phyloP scores from a whole-genome alignment of 2,888 invertebrate genomes.

The Laothoe populi region DNA sequence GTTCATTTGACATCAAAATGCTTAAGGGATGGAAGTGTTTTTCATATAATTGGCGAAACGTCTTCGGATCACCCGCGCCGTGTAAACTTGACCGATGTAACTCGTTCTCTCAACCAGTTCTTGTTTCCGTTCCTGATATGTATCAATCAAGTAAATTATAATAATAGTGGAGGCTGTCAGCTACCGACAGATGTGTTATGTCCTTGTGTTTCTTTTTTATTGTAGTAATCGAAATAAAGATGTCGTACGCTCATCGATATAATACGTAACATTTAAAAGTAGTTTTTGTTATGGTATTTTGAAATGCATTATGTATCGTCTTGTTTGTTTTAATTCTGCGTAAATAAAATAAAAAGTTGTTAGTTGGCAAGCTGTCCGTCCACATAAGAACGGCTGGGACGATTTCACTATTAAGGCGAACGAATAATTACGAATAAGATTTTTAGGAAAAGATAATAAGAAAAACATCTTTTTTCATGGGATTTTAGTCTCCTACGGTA shows the following conservation, averaged over 20 bases:
- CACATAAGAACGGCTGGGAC: too few relatives aligned
- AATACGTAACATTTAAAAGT: background rate
- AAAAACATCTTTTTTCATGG: too few relatives aligned
- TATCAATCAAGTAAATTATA: conserved; percentile 31
- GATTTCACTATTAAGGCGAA: too few relatives aligned
- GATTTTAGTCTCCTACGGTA: too few relatives aligned
- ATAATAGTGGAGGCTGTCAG: conserved; percentile 22
- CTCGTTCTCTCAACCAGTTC: conserved; percentile 46
- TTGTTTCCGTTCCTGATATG: conserved; percentile 52
- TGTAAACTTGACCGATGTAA: conserved; percentile 55
- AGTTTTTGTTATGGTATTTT: background rate
- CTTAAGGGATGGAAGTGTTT: background rate
- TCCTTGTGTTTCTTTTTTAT: background rate
- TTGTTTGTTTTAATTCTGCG: background rate
- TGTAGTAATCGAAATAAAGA: conserved; percentile 9
- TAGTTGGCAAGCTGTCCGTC: too few relatives aligned
- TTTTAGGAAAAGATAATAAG: too few relatives aligned
- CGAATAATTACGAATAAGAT: too few relatives aligned
- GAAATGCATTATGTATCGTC: conserved; percentile 1
- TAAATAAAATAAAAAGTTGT: too few relatives aligned
- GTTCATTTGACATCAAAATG: conserved; percentile 1
- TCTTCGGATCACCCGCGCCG: conserved; percentile 8
- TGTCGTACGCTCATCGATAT: background rate
- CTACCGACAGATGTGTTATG: conserved; percentile 16
- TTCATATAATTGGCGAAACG: conserved; percentile 9